Conservation (phyloP, 2,888 invertebrate genomes). For the Campoplex nolae region DNA sequence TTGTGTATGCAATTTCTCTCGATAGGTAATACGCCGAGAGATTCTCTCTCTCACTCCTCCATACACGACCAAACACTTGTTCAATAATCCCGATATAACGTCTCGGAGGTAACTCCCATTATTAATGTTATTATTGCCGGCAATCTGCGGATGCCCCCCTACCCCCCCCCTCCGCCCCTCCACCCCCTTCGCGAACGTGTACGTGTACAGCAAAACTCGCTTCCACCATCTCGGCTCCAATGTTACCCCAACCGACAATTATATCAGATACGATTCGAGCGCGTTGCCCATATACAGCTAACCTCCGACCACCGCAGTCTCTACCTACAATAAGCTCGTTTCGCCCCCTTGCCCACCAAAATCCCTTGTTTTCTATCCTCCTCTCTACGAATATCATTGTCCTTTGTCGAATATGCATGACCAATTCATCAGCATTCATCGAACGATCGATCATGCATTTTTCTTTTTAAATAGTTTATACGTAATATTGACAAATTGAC, state of each 20-base stretch:
- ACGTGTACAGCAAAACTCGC: conserved; percentile 39
- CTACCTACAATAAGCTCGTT: conserved; percentile 30
- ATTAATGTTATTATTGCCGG: conserved; percentile 71
- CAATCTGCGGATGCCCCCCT: conserved; percentile 61
- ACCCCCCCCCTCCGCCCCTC: background rate
- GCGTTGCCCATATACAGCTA: conserved; percentile 32
- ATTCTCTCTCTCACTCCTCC: background rate
- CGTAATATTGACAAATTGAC: background rate
- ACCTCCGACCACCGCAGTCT: background rate
- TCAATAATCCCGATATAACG: conserved; percentile 69
- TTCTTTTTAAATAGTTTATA: background rate
- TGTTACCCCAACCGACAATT: conserved; percentile 62
- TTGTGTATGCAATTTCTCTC: conserved; percentile 46
- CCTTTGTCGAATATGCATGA: background rate
- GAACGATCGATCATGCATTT: background rate
- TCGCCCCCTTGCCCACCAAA: background rate
- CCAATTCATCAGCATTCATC: background rate
- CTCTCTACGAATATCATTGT: background rate
- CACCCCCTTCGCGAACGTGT: conserved; percentile 5
- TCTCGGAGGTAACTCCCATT: conserved; percentile 67
- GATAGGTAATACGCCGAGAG: conserved; percentile 51
- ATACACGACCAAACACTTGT: conserved; percentile 50
- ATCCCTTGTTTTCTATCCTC: conserved; percentile 5
- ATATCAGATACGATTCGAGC: conserved; percentile 64
- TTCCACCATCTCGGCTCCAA: conserved; percentile 50